Percentiles rank a stretch among this genome's conserved stretches.
Conservation (phyloP, 1,140 invertebrate genomes). For the Eupristina koningsbergeri region DNA sequence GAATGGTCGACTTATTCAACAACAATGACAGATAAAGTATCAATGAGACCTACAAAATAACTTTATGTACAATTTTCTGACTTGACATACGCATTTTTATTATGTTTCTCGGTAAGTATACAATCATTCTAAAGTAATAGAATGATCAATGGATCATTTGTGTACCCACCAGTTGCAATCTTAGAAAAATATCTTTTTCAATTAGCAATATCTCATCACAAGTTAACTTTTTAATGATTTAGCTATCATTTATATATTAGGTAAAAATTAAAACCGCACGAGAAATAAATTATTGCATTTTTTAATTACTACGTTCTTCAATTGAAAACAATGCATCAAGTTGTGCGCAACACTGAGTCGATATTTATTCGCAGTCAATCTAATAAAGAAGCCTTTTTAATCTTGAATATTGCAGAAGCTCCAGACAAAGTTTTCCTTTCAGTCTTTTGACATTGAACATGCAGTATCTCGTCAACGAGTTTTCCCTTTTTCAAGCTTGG, state of each 20-base stretch:
- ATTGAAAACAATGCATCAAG: not conserved
- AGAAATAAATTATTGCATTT: not conserved
- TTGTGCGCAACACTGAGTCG: no score
- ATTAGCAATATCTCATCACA: not conserved
- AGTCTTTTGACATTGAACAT: not conserved
- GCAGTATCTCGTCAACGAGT: conserved; percentile 39
- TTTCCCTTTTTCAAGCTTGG: conserved; percentile 9
- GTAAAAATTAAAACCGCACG: not conserved
- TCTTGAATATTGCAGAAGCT: not conserved
- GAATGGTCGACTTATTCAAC: no score
- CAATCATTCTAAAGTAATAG: not conserved
- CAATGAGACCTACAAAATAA: no score
- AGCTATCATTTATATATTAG: not conserved
- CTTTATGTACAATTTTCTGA: not conserved
- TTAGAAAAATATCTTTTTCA: not conserved
- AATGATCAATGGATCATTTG: not conserved
- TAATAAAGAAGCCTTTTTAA: not conserved
- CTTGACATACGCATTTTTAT: not conserved
- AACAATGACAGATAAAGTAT: no score
- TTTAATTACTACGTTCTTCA: not conserved
- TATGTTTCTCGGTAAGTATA: not conserved
- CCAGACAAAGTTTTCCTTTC: conserved; percentile 20
- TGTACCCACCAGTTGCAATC: not conserved
- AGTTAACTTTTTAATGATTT: not conserved
- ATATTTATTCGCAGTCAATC: not conserved